A percentile compares a stretch with the other conserved stretches of the same genome.
Evolutionary conservation across 2,797 vertebrate genomes (phyloP).

Genomic region (Peromyscus aztecus): DNA sequence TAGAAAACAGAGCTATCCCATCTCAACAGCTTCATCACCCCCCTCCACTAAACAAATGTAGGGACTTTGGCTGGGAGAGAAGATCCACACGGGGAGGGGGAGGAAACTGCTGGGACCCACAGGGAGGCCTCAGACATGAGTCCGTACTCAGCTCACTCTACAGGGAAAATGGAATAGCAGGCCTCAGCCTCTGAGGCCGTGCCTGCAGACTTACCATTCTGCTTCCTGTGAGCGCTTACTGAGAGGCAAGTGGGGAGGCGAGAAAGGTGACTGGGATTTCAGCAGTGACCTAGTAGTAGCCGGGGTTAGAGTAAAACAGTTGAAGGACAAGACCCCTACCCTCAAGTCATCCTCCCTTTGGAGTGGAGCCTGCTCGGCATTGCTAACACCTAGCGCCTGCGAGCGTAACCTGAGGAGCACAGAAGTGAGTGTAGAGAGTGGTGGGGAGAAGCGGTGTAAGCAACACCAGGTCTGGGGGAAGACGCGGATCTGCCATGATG

Average conservation of each 20-base stretch:
- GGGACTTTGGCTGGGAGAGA: not conserved
- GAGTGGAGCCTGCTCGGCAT: not conserved
- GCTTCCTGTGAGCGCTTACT: not conserved
- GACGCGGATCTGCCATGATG: not conserved
- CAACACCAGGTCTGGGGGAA: not conserved
- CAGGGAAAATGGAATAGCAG: not conserved
- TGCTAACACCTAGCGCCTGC: not conserved
- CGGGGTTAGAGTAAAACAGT: fast-evolving
- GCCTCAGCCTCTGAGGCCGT: not conserved
- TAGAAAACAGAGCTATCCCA: not conserved
- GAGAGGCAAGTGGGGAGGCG: not conserved
- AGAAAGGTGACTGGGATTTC: not conserved
- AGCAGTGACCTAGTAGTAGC: not conserved
- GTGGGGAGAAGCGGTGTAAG: too few species aligned
- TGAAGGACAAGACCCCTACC: not conserved
- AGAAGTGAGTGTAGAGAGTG: fast-evolving
- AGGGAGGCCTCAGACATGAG: not conserved
- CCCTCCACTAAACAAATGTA: not conserved
- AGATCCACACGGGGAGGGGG: not conserved
- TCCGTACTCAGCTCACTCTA: too few species aligned
- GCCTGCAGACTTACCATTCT: not conserved
- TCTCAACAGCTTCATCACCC: not conserved
- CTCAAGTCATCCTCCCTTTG: not conserved
- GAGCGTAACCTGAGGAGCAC: not conserved
- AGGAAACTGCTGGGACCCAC: not conserved